Evolutionary conservation across 1,140 invertebrate genomes (phyloP).

Genomic region (Saxidomus purpurata): DNA sequence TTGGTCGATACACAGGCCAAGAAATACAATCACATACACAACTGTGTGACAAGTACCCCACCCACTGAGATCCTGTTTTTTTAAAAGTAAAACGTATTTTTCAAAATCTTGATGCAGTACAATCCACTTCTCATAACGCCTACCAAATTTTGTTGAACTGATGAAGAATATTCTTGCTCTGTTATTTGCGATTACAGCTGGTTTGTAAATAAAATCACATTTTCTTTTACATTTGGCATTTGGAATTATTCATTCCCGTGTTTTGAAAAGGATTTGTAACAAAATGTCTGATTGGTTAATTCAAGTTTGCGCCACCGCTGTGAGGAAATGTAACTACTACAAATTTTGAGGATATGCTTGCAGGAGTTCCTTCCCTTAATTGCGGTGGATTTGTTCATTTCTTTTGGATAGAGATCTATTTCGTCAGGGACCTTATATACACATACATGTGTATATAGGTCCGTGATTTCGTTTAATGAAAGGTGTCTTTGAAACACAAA

Average conservation of each 20-base stretch:
- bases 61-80: background rate
- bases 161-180: background rate
- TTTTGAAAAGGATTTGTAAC: conserved; percentile 35
- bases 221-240: conserved; percentile 48
- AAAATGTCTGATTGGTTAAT: conserved; percentile 15
- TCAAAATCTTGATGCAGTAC: background rate
- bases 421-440: too few relatives aligned
- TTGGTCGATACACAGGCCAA: background rate
- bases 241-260: conserved; percentile 41
- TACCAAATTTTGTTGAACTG: background rate
- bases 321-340: conserved; percentile 11
- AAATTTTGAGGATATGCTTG: background rate
- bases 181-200: background rate
- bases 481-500: too few relatives aligned
- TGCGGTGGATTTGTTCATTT: too few relatives aligned
- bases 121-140: background rate
- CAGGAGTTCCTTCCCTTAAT: background rate
- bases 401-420: too few relatives aligned
- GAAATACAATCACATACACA: background rate
- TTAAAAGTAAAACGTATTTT: background rate
- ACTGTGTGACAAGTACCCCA: background rate
- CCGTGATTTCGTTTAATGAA: too few relatives aligned
- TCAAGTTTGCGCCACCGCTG: conserved; percentile 20
- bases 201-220: background rate
- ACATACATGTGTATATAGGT: too few relatives aligned